Percentiles rank a stretch among this genome's conserved stretches.
These are phyloP conservation scores for Aegypius monachus DNA, from an alignment of 2,113 vertebrate species.

Conservation along the genomic window DNA sequence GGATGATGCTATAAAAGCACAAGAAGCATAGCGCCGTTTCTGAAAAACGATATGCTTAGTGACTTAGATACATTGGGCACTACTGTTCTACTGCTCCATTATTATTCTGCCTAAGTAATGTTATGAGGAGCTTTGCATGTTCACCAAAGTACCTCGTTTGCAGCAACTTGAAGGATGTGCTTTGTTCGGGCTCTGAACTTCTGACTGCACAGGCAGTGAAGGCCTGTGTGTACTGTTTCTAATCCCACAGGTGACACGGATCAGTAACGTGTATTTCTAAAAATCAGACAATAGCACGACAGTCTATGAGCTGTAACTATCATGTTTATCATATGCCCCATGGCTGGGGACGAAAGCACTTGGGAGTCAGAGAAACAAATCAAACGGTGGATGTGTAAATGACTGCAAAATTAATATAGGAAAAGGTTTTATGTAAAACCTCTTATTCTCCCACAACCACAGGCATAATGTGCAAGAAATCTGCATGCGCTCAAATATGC, in stretches of 20 bases:
- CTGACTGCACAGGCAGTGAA: neutral
- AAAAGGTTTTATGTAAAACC: neutral
- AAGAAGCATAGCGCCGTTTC: neutral
- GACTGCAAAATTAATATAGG: neutral
- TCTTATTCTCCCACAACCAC: neutral
- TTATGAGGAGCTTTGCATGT: neutral
- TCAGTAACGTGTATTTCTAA: neutral
- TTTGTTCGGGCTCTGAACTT: neutral
- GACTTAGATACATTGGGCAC: neutral
- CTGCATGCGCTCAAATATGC: neutral
- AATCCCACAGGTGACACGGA: neutral
- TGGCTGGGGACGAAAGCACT: neutral
- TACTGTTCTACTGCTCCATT: neutral
- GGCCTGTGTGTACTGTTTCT: neutral
- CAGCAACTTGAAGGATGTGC: neutral
- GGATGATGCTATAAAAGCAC: neutral
- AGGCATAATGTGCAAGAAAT: neutral
- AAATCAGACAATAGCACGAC: neutral
- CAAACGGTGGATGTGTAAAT: neutral
- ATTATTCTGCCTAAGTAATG: neutral
- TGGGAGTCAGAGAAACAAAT: neutral
- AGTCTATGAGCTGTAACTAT: neutral
- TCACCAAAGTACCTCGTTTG: neutral
- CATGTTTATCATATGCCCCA: neutral
- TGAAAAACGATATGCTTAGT: neutral